A percentile compares a stretch with the other conserved stretches of the same genome.
Evolutionary conservation across 64 coral and sea anemone species (phyloP).

Genomic region (Orbicella faveolata): DNA sequence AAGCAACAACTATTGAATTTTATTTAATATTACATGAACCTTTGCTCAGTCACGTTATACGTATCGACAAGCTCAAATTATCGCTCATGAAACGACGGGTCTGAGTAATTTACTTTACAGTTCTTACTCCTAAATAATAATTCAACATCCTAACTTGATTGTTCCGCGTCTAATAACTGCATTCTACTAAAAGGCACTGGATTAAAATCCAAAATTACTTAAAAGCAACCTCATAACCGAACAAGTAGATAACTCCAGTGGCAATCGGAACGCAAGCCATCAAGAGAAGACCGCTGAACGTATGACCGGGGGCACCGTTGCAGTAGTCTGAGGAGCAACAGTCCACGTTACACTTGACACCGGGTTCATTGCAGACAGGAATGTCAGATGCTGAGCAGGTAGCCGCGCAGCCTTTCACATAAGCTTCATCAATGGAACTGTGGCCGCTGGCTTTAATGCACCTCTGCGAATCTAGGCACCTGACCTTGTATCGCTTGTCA

Average conservation of each 20-base stretch:
- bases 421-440: neutral
- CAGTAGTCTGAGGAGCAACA: slow-evolving; percentile 6
- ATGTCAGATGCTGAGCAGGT: neutral
- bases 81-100: too few species aligned
- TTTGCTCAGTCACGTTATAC: too few species aligned
- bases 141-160: too few species aligned
- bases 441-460: neutral
- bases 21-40: too few species aligned
- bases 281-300: neutral
- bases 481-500: neutral
- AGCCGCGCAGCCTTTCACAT: neutral
- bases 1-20: too few species aligned
- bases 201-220: neutral
- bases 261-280: neutral
- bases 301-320: neutral
- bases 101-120: too few species aligned
- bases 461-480: neutral
- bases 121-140: too few species aligned
- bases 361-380: neutral
- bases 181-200: neutral
- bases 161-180: neutral
- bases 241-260: neutral
- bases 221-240: neutral
- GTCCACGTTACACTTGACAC: neutral
- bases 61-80: too few species aligned